Evolutionary conservation across 2,797 vertebrate genomes (phyloP).

Genomic region (Crocodylus rhombifer): DNA sequence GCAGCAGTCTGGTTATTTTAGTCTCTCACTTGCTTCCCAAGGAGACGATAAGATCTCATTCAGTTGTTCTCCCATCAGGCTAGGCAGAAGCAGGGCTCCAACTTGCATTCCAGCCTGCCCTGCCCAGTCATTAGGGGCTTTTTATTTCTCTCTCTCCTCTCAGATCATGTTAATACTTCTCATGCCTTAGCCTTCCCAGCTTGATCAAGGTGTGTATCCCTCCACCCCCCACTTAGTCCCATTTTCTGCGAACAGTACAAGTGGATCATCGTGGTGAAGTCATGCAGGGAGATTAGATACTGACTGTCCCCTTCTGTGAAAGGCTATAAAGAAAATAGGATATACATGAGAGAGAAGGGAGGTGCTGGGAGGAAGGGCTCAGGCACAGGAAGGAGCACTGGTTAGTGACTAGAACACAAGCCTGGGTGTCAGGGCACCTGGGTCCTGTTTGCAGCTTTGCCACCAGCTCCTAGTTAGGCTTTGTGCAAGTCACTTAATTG

Average conservation of each 20-base stretch:
- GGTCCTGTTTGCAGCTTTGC: neutral
- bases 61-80: neutral
- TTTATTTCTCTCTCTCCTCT: neutral
- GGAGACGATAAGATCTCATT: neutral
- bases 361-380: neutral
- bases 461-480: neutral
- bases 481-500: neutral
- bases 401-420: neutral
- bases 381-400: neutral
- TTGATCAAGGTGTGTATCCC: neutral
- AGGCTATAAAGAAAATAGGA: neutral
- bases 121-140: neutral
- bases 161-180: rapidly evolving
- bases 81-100: neutral
- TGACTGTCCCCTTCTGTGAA: neutral
- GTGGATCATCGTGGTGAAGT: neutral
- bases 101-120: neutral
- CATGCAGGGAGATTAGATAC: neutral
- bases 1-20: neutral
- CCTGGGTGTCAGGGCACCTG: neutral
- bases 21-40: neutral
- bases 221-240: neutral
- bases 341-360: neutral
- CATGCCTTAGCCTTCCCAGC: neutral
- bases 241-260: neutral